These are phyloP conservation scores for Sandelia bainsii DNA, from an alignment of 2,797 vertebrate species.

Conservation along the genomic window DNA sequence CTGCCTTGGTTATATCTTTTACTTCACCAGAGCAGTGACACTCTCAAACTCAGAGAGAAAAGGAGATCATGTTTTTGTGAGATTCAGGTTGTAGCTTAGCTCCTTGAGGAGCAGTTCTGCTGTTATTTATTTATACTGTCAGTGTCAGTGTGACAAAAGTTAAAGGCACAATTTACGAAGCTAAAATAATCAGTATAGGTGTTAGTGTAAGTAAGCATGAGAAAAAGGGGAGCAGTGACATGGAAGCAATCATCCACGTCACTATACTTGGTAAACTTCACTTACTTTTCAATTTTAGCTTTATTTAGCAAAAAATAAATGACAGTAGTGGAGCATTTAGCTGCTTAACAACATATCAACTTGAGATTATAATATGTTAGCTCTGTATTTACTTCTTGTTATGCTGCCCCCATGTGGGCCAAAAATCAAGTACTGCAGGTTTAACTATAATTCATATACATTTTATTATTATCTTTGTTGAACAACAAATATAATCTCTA, in stretches of 20 bases:
- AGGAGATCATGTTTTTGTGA: conserved; percentile 2
- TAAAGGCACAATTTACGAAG: background rate
- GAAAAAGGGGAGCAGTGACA: background rate
- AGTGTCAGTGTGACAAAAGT: conserved; percentile 3
- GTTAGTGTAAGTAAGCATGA: background rate
- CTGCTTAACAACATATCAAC: no score
- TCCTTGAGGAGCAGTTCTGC: background rate
- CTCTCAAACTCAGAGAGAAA: conserved; percentile 1
- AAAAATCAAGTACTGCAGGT: no score
- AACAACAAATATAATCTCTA: no score
- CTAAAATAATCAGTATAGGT: background rate
- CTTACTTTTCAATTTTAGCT: no score
- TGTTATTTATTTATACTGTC: conserved; percentile 24
- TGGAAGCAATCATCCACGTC: conserved; percentile 1
- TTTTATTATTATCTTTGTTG: no score
- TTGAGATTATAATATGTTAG: no score
- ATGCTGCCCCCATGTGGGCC: no score
- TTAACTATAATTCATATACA: no score
- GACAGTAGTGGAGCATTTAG: no score
- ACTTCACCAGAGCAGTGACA: background rate
- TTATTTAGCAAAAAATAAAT: no score
- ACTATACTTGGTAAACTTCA: no score
- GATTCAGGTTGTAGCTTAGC: conserved; percentile 5
- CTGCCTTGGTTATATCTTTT: conserved; percentile 14
- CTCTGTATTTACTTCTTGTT: no score